Conservation (phyloP, 2,888 invertebrate species). For the Drosophila aldrichi region DNA sequence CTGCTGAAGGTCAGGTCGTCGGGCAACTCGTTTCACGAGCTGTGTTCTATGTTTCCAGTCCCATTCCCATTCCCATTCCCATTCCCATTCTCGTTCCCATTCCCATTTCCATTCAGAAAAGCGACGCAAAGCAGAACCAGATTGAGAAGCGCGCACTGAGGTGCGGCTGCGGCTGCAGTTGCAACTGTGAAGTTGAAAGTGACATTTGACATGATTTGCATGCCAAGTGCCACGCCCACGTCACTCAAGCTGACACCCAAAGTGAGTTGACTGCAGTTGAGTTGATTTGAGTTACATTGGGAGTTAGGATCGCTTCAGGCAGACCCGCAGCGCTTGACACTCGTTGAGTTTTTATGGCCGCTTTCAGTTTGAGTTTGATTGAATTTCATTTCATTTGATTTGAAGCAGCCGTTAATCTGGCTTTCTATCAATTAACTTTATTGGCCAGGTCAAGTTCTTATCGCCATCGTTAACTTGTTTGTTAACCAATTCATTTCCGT, state of each 20-base stretch:
- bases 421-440: slow-evolving; percentile 68
- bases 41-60: slow-evolving; percentile 12
- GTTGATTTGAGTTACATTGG: background rate
- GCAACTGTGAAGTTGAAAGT: slow-evolving; percentile 58
- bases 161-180: slow-evolving; percentile 49
- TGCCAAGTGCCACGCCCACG: slow-evolving; percentile 78
- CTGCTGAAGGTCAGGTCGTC: slow-evolving; percentile 61
- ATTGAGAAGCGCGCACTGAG: slow-evolving; percentile 11
- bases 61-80: background rate
- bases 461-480: slow-evolving; percentile 47
- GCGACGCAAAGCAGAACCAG: slow-evolving; percentile 28
- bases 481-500: slow-evolving; percentile 30
- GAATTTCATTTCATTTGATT: slow-evolving; percentile 48
- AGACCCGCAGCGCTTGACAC: slow-evolving; percentile 51
- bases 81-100: background rate
- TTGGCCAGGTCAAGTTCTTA: slow-evolving; percentile 53
- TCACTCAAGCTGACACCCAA: slow-evolving; percentile 56
- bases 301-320: slow-evolving; percentile 13
- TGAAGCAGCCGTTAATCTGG: slow-evolving; percentile 4
- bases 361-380: slow-evolving; percentile 61
- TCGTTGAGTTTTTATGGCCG: slow-evolving; percentile 78
- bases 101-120: slow-evolving; percentile 18
- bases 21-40: slow-evolving; percentile 48
- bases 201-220: slow-evolving; percentile 81
- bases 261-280: slow-evolving; percentile 15